Evolutionary conservation across 2,797 vertebrate species (phyloP).

Genomic region (Enteromius argenteus): DNA sequence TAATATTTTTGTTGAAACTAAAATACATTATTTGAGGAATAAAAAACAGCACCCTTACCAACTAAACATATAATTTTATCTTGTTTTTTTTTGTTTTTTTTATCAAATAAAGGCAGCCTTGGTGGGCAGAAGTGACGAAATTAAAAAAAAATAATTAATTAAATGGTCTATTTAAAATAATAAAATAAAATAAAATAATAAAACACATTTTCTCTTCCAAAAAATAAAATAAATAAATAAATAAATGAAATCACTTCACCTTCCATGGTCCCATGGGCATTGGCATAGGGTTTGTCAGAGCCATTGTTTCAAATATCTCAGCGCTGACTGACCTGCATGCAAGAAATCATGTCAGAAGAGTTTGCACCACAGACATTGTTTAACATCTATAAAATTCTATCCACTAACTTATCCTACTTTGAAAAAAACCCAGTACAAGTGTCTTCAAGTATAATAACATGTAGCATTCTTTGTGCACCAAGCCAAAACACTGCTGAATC

Average conservation of each 20-base stretch:
- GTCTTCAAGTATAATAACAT: background rate
- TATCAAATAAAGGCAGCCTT: background rate
- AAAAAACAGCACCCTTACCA: background rate
- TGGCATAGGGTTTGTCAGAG: conserved; percentile 85
- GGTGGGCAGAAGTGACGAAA: background rate
- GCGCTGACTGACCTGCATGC: conserved; percentile 67
- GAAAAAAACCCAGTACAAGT: background rate
- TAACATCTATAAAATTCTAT: background rate
- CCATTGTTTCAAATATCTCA: conserved; percentile 84
- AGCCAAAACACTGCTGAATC: background rate
- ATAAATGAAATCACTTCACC: conserved; percentile 73
- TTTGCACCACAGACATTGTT: conserved; percentile 10
- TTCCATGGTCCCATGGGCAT: conserved; percentile 93
- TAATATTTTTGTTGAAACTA: too few species aligned
- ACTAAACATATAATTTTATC: background rate
- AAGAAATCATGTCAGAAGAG: conserved; percentile 8
- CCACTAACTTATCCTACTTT: background rate
- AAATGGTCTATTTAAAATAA: background rate
- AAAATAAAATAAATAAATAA: background rate
- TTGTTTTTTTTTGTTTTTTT: background rate
- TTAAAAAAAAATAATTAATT: background rate
- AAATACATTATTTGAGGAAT: too few species aligned
- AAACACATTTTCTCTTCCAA: background rate
- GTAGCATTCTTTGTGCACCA: background rate
- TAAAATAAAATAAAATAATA: background rate